Percentiles rank a stretch among this genome's conserved stretches.
Evolutionary conservation across 1,140 invertebrate species (phyloP).

Genomic region (Orchestia grillus): DNA sequence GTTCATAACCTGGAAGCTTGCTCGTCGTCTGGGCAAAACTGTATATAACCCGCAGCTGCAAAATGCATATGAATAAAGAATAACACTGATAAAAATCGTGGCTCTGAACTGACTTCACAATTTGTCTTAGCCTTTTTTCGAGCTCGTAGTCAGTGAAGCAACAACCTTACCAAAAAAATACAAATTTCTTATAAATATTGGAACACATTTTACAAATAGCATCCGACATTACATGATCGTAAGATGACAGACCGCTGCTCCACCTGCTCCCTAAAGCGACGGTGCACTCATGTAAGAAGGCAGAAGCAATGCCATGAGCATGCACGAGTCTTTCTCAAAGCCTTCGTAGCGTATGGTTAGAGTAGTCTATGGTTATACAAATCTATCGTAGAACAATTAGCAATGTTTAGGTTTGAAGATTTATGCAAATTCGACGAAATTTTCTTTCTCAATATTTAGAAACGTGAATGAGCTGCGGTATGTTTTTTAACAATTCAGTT

Average conservation of each 20-base stretch:
- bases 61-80: not conserved
- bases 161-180: too few species aligned
- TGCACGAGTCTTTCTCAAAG: too few species aligned
- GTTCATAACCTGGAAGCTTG: not conserved
- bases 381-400: not conserved
- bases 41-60: not conserved
- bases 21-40: not conserved
- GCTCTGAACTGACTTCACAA: not conserved
- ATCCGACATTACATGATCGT: not conserved
- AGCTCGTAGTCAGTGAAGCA: too few species aligned
- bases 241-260: not conserved
- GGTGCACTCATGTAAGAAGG: too few species aligned
- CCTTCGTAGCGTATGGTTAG: not conserved
- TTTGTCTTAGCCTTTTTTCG: not conserved
- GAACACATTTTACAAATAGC: not conserved
- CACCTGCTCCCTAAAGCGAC: too few species aligned
- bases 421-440: not conserved
- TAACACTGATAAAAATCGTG: not conserved
- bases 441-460: not conserved
- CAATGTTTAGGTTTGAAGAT: not conserved
- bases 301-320: too few species aligned
- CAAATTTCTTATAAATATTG: not conserved
- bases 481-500: not conserved
- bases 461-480: not conserved
- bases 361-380: not conserved